These are phyloP conservation scores for Paratilapia polleni DNA, from an alignment of 2,113 vertebrate species.

Conservation along the genomic window DNA sequence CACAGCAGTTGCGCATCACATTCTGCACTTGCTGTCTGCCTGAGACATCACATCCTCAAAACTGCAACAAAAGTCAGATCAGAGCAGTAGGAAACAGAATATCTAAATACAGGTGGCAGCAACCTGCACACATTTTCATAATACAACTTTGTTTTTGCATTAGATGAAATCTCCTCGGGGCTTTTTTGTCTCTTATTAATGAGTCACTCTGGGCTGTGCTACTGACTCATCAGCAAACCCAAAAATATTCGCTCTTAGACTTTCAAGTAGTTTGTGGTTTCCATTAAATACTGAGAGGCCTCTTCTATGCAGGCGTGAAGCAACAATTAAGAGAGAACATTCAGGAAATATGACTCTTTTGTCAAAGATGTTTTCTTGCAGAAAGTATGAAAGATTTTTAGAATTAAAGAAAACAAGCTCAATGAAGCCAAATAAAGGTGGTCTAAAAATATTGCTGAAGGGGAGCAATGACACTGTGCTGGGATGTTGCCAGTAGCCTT, in stretches of 20 bases:
- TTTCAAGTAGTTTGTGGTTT: background rate
- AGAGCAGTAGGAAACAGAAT: background rate
- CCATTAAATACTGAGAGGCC: background rate
- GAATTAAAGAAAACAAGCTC: background rate
- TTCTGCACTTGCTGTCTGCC: background rate
- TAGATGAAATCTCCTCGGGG: background rate
- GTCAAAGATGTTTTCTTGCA: background rate
- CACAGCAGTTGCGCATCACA: background rate
- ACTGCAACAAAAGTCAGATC: background rate
- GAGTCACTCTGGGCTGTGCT: background rate
- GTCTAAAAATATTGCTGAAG: background rate
- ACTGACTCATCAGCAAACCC: background rate
- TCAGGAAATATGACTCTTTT: background rate
- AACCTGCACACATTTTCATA: background rate
- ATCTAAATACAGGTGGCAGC: background rate
- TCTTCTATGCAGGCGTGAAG: background rate
- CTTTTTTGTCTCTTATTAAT: constrained; percentile 2
- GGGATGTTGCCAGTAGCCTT: background rate
- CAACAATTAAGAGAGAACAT: background rate
- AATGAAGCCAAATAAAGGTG: background rate
- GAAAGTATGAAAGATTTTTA: background rate
- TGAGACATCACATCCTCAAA: background rate
- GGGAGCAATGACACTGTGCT: background rate
- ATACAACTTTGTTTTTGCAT: background rate
- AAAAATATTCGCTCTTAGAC: background rate